Base-by-base conservation (phyloP, 1,140 invertebrate species). In the Apis mellifera region DNA sequence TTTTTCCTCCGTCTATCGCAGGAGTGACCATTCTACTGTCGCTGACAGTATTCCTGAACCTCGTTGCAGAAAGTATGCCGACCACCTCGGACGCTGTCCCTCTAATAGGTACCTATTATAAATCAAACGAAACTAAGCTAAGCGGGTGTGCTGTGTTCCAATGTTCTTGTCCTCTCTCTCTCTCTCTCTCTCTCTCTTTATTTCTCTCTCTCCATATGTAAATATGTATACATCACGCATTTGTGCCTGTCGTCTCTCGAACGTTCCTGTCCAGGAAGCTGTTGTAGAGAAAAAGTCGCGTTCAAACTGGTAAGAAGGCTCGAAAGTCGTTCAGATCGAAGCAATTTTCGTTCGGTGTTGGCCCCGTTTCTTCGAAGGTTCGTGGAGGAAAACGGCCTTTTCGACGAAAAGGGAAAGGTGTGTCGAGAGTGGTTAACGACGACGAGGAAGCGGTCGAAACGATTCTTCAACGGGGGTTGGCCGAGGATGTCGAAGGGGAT, bases 1-100 rank as follows among this genome's bases (percentile, higher is more conserved):
- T 19, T 64, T 17, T 19, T 64, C 11, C 60, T 78, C 60, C 66
- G 52, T 59, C 88, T 91, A 81, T 90, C 90, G 83, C 96, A 99
- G 98, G 98, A 95, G 98, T 99, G 94, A 99, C 98, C 94, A 99
- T 99, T 94, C 96, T 99, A 93, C 97, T 99, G 94, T 99, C 98
- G 94, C 96, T 99, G 96, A 99, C 98, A 95, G 98, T 99, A 93
- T 99, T 99, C 96, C 96, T 98, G 94, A 98, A 98, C 95, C 96
- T 98, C 95, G 97, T 98, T 89, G 97, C 97, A 89, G 97, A 98
- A 96, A 98, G 97, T 92, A 97, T 98, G 96, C 98, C 98, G 90
- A 97, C 97, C 87, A 98, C 97, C 82, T 98, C 97, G 92, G 97
- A 98, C 94, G 97, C 97, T 91, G 97, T 98, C 81, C 95, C 95